Evolutionary conservation across 2,113 vertebrate genomes (phyloP).

Genomic region (Globicephala melas): DNA sequence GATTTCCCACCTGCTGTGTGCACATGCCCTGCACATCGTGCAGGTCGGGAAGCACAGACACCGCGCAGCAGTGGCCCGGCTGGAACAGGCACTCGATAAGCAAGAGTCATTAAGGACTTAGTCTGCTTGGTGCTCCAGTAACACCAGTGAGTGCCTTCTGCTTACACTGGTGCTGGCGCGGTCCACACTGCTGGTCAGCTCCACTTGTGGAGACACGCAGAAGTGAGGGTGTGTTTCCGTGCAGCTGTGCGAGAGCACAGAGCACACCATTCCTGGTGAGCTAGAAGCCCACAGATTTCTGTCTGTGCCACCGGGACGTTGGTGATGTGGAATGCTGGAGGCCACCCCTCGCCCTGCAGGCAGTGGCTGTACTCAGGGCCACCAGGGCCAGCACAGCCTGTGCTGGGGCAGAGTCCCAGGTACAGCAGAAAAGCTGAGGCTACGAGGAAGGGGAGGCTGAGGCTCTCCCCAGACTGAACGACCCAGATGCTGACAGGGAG

Average conservation of each 20-base stretch:
- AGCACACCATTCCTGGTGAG: background rate
- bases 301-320: accelerated
- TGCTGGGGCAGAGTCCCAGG: background rate
- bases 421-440: background rate
- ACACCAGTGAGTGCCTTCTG: accelerated
- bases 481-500: accelerated
- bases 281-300: accelerated
- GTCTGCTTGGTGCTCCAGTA: accelerated
- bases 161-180: accelerated
- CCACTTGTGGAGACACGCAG: accelerated
- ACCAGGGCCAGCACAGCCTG: background rate
- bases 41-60: too few relatives aligned
- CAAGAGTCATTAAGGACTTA: accelerated
- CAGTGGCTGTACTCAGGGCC: too few relatives aligned
- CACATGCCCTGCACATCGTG: accelerated
- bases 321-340: too few relatives aligned
- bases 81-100: accelerated
- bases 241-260: background rate
- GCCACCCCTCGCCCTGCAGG: too few relatives aligned
- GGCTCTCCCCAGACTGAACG: background rate
- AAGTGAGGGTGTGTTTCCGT: accelerated
- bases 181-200: accelerated
- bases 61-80: accelerated
- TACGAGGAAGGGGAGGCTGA: accelerated
- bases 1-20: accelerated